Evolutionary conservation across 92 coral and sea anemone genomes (phyloP).

Genomic region (Phenganax subtilis): DNA sequence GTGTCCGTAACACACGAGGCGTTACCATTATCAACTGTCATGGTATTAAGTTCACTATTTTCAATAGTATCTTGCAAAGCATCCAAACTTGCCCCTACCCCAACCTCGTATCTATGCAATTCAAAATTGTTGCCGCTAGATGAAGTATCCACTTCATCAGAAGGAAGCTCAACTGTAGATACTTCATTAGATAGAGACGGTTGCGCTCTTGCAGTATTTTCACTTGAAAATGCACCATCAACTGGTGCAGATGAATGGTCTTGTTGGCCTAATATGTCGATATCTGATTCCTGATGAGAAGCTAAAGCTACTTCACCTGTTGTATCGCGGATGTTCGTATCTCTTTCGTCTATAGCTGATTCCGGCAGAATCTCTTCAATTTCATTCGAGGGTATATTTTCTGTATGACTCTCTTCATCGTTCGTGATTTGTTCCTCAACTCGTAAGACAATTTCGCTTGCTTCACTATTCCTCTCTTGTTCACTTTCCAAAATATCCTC

Average conservation of each 20-base stretch:
- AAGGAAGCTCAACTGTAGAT: constrained; percentile 18
- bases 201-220: background rate
- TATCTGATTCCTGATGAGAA: background rate
- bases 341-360: no score
- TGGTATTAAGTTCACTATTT: background rate
- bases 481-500: background rate
- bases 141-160: constrained; percentile 5
- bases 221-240: background rate
- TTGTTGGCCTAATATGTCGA: background rate
- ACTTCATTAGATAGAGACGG: background rate
- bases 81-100: background rate
- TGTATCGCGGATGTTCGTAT: background rate
- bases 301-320: background rate
- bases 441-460: background rate
- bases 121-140: background rate
- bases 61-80: background rate
- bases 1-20: background rate
- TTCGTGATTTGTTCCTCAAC: background rate
- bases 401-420: constrained; percentile 2
- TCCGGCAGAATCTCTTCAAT: background rate
- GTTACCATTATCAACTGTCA: background rate
- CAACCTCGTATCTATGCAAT: background rate
- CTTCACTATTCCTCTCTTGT: background rate
- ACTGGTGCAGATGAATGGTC: background rate
- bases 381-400: background rate